Percentiles rank a stretch among this genome's conserved stretches.
These are phyloP conservation scores for Notechis scutatus DNA, from an alignment of 2,113 vertebrate genomes.

Conservation along the genomic window DNA sequence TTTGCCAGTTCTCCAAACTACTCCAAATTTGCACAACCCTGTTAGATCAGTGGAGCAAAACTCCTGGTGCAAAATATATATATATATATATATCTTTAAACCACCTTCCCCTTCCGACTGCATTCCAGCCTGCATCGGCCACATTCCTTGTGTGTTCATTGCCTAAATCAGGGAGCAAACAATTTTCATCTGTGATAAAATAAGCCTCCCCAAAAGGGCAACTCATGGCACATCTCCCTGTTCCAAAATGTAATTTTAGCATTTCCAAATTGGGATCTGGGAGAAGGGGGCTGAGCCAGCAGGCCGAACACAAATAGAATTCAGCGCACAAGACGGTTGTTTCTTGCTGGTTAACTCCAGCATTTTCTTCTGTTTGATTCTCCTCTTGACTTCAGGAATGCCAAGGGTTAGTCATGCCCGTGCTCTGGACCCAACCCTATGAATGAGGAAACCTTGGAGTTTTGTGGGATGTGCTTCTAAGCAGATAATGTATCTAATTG, in stretches of 20 bases:
- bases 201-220: not conserved
- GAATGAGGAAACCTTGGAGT: not conserved
- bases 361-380: not conserved
- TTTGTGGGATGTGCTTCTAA: not conserved
- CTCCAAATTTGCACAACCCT: not conserved
- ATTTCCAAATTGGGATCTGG: not conserved
- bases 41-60: not conserved
- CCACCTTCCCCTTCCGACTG: no score
- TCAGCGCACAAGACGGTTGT: fast-evolving
- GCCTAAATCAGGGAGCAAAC: not conserved
- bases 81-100: not conserved
- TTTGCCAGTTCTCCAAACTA: no score
- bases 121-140: not conserved
- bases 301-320: not conserved
- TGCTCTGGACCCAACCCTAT: not conserved
- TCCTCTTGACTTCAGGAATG: not conserved
- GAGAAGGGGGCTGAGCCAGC: not conserved
- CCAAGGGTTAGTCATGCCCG: not conserved
- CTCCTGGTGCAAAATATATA: no score
- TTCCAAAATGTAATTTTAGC: not conserved
- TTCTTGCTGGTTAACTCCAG: not conserved
- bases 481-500: not conserved
- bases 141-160: not conserved
- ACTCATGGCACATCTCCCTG: not conserved
- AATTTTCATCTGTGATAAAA: not conserved